A percentile compares a stretch with the other conserved stretches of the same genome.
These are phyloP conservation scores for Neoaliturus tenellus DNA, from an alignment of 2,888 invertebrate genomes.

Conservation along the genomic window DNA sequence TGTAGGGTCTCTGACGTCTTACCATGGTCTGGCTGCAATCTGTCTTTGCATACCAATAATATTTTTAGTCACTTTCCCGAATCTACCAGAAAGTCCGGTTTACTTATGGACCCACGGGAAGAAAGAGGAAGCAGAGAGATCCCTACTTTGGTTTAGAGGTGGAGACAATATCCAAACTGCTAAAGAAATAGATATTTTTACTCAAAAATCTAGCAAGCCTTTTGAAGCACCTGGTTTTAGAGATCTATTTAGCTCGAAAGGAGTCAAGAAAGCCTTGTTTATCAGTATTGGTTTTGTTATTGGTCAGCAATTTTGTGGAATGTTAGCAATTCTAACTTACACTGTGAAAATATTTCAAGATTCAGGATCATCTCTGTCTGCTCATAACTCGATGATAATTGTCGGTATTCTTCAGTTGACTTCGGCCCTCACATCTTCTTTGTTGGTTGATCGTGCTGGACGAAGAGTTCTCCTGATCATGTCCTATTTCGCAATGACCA, in stretches of 20 bases:
- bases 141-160: slow-evolving; percentile 68
- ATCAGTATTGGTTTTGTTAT: slow-evolving; percentile 71
- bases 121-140: slow-evolving; percentile 72
- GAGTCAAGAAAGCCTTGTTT: slow-evolving; percentile 70
- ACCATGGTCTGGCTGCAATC: slow-evolving; percentile 74
- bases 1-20: slow-evolving; percentile 74
- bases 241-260: slow-evolving; percentile 71
- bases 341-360: slow-evolving; percentile 69
- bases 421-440: slow-evolving; percentile 67
- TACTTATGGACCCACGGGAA: slow-evolving; percentile 73
- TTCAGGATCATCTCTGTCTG: slow-evolving; percentile 67
- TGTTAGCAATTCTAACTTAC: slow-evolving; percentile 72
- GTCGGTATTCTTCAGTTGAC: slow-evolving; percentile 72
- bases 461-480: slow-evolving; percentile 72
- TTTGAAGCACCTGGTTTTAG: slow-evolving; percentile 56
- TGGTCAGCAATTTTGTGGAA: slow-evolving; percentile 73
- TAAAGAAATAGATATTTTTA: slow-evolving; percentile 62
- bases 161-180: slow-evolving; percentile 62
- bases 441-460: slow-evolving; percentile 72
- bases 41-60: slow-evolving; percentile 74
- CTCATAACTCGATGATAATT: slow-evolving; percentile 71
- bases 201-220: slow-evolving; percentile 60
- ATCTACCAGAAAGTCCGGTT: slow-evolving; percentile 79
- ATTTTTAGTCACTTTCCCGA: slow-evolving; percentile 73
- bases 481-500: slow-evolving; percentile 70